Evolutionary conservation across 2,888 invertebrate species (phyloP).

Genomic region (Perizoma affinitatum): DNA sequence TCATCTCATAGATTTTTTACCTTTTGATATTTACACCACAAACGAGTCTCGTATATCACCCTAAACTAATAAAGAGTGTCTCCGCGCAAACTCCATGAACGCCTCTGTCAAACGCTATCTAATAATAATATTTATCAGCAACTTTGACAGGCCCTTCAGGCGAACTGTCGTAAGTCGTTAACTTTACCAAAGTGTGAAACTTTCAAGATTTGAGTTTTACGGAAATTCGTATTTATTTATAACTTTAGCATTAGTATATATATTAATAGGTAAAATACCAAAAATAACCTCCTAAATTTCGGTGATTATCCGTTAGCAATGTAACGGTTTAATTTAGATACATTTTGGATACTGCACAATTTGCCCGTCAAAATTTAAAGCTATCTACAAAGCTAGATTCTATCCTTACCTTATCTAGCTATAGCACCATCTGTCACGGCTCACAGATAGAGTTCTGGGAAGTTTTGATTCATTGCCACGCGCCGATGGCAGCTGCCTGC

Average conservation of each 20-base stretch:
- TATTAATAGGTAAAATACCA: no score
- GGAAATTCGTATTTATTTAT: not conserved
- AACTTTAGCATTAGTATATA: no score
- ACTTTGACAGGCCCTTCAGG: conserved; percentile 23
- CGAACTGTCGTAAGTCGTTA: conserved; percentile 28
- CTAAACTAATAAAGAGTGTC: conserved; percentile 26
- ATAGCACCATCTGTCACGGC: conserved; percentile 31
- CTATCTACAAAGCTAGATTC: not conserved
- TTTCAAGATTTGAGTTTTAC: conserved; percentile 15
- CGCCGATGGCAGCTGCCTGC: conserved; percentile 39
- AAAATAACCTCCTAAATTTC: no score
- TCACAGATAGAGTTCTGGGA: conserved; percentile 36
- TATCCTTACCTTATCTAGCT: not conserved
- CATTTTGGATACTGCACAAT: no score
- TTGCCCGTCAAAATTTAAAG: no score
- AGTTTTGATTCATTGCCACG: conserved; percentile 50
- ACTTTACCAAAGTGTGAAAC: conserved; percentile 34
- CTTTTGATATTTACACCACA: not conserved
- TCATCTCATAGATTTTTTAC: no score
- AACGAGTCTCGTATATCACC: not conserved
- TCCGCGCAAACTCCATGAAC: conserved; percentile 6
- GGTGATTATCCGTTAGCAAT: no score
- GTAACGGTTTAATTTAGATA: no score
- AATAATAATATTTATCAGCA: conserved; percentile 33
- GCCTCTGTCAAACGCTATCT: conserved; percentile 25